Evolutionary conservation across 2,888 invertebrate genomes (phyloP), one percentile per base, ranked within the genome.

Genomic region (Bombylius discolor): DNA sequence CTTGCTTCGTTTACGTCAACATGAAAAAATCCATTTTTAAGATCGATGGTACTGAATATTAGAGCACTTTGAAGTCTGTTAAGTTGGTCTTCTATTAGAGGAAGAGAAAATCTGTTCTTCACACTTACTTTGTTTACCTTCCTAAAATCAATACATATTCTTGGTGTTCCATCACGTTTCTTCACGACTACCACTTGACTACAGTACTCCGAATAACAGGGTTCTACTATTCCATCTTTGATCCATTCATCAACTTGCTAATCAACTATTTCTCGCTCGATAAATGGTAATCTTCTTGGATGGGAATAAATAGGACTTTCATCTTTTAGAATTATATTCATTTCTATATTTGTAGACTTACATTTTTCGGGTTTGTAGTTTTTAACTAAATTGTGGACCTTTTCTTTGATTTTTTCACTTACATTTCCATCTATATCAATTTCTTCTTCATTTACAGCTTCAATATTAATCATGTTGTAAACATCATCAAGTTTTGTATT

Each of bases 131-230:
- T 39, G 23, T 58, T 58, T 13, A 56, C 12, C 11, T 50, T 48
- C 12, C 53, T 23, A 56, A 67, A 74, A 57, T 73, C 70, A 1
- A 72, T 62, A 58, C 70, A 72, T 59, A 57, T 42, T 14, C 51
- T 32, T n/a, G 23, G 33, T 13, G 12, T 39, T 7, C 44, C 49
- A 12, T 49, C 55, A n/a, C 39, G 49, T 34, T 44, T 59, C 39
- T 61, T 61, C 4, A 64, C 63, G n/a, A 67, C 39, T 31, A 47
- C 52, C 31, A 49, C 44, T 14, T 45, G 54, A 32, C 52, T 58
- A 5, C 66, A 62, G 51, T 64, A 68, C 36, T 33, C 34, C 8
- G 31, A 46, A 36, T 46, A 4, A 33, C 52, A 33, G 3, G 36
- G 44, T 13, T 23, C 11, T 5, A 51, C 39, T 14, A 51, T 52